phyloP scores from a whole-genome alignment of 2,797 vertebrate species.

The Nannoperca obscura region DNA sequence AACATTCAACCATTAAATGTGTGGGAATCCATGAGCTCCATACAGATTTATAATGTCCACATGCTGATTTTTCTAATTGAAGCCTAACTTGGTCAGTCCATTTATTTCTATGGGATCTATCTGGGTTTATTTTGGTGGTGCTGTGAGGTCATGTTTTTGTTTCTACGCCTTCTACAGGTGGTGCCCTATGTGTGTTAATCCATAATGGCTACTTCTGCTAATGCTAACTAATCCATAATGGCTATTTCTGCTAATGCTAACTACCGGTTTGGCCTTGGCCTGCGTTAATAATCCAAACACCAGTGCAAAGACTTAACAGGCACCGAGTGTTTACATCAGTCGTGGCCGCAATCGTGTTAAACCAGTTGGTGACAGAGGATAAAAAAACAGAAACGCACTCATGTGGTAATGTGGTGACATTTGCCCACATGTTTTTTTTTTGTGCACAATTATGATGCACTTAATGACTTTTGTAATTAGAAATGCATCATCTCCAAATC shows the following conservation, averaged over 20 bases:
- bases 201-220: conserved; percentile 37
- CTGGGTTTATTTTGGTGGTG: neutral
- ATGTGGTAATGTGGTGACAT: conserved; percentile 21
- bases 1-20: conserved; percentile 12
- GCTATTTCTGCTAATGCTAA: conserved; percentile 43
- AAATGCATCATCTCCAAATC: neutral
- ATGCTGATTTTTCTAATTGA: too few relatives aligned
- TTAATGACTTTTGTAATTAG: neutral
- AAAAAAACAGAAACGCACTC: conserved; percentile 21
- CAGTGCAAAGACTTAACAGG: conserved; percentile 2
- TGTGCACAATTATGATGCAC: neutral
- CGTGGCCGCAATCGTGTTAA: conserved; percentile 1
- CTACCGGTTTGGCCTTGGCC: conserved; percentile 12
- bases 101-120: neutral
- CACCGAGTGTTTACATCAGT: conserved; percentile 22
- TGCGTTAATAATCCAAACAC: conserved; percentile 40
- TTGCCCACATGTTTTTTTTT: neutral
- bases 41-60: too few relatives aligned
- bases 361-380: conserved; percentile 46
- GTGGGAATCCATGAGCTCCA: neutral
- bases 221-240: conserved; percentile 56
- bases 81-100: neutral
- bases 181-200: conserved; percentile 48
- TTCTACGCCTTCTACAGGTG: conserved; percentile 8
- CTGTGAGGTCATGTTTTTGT: conserved; percentile 42